Percentiles rank a stretch among this genome's conserved stretches.
Evolutionary conservation across 1,140 invertebrate genomes (phyloP).

Genomic region (Trigoniulus corallinus): DNA sequence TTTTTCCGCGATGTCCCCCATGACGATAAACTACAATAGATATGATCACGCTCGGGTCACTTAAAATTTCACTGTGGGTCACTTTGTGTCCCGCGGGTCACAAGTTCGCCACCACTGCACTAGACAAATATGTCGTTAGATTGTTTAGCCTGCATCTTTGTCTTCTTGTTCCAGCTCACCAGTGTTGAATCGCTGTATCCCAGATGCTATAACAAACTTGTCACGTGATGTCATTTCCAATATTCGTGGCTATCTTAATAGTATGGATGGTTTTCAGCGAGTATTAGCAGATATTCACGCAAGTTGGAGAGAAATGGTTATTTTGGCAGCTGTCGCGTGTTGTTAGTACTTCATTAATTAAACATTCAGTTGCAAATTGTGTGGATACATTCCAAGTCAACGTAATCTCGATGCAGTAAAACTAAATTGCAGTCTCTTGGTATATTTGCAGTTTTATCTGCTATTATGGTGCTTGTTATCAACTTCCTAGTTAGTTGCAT

Average conservation of each 20-base stretch:
- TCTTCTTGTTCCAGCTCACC: constrained; percentile 33
- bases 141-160: too few species aligned
- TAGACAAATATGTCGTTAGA: too few species aligned
- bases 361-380: neutral
- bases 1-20: too few species aligned
- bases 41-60: too few species aligned
- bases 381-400: too few species aligned
- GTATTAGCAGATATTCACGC: constrained; percentile 71
- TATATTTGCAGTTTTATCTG: constrained; percentile 50
- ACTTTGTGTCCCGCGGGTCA: too few species aligned
- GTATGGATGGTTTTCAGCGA: constrained; percentile 72
- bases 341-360: constrained; percentile 36
- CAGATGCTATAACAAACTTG: constrained; percentile 42
- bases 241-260: constrained; percentile 64
- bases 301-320: constrained; percentile 39
- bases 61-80: too few species aligned
- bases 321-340: constrained; percentile 49
- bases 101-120: too few species aligned
- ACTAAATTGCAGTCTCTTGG: constrained; percentile 3
- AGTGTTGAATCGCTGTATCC: constrained; percentile 76
- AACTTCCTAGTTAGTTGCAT: constrained; percentile 65
- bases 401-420: neutral
- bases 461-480: constrained; percentile 64
- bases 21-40: too few species aligned
- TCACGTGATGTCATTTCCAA: constrained; percentile 41